Base-by-base conservation (phyloP, 1,140 invertebrate genomes). In the Druon quercuslanigerum region DNA sequence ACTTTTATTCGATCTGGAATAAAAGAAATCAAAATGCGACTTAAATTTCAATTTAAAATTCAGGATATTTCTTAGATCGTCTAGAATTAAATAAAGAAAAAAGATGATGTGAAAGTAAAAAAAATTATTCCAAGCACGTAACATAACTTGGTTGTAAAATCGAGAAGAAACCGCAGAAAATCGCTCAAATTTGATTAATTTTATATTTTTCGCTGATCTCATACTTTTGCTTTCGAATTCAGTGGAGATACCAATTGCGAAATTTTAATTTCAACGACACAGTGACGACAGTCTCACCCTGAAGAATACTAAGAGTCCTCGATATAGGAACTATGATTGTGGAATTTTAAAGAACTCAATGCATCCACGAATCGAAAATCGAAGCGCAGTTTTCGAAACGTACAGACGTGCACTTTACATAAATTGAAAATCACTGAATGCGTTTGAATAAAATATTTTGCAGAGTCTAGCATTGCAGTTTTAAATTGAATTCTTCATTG, bases 181-280 rank as follows among this genome's bases (percentile, higher is more conserved):
- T 66, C 13, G 14, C 9, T 66, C 25, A 14, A 2, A 66, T 66
- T 66, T 66, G 14, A 66, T n/a, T 46, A 2, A 33, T 33, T 66
- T 46, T 66, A 25, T 60, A 66, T 40, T 66, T 66, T 40, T 33
- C 20, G 60, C 60, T 66, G 60, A 66, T 66, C 60, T 66, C 60
- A 66, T n/a, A n/a, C 60, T 66, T 66, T 66, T 66, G 60, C 60
- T 66, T 66, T 66, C 16, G 40, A 66, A 66, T 66, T 66, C 60
- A 66, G 14, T 2, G 40, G 60, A 66, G 60, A 66, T 60, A 33
- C 60, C 33, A 16, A 66, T 66, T 66, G 60, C 25, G 25, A 66
- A 66, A 66, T 66, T 66, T 66, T 66, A 66, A 66, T 66, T 66
- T 66, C 40, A 40, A 25, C 20, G 25, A 66, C n/a, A 33, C 60